Conservation (phyloP, 2,113 vertebrate species). For the Salvator merianae region DNA sequence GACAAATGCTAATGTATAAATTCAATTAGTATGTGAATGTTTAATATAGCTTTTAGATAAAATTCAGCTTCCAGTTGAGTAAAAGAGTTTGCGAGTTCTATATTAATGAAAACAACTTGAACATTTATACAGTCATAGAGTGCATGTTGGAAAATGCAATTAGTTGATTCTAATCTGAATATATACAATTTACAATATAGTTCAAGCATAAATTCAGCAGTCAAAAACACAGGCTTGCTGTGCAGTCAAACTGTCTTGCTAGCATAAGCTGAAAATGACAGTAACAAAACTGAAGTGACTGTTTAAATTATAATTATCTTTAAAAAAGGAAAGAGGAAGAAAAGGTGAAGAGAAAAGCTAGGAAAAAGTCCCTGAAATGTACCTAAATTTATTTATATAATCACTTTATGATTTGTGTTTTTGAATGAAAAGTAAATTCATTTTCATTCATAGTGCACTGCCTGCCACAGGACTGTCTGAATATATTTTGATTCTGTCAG, state of each 20-base stretch:
- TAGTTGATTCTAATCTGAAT: conserved; percentile 48
- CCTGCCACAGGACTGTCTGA: not conserved
- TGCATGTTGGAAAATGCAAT: conserved; percentile 68
- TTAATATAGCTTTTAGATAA: conserved; percentile 72
- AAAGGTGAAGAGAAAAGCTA: not conserved
- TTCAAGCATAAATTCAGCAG: conserved; percentile 67
- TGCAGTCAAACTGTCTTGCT: conserved; percentile 41
- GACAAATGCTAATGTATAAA: conserved; percentile 57
- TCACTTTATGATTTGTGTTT: fast-evolving
- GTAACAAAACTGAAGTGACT: not conserved
- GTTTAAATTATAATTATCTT: not conserved
- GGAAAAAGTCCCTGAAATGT: not conserved
- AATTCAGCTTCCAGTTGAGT: conserved; percentile 68
- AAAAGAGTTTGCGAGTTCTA: conserved; percentile 56
- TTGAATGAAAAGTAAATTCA: fast-evolving
- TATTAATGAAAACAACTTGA: conserved; percentile 56
- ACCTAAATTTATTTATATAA: fast-evolving
- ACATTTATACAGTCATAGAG: conserved; percentile 68
- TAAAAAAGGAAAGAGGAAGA: too few relatives aligned
- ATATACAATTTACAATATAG: conserved; percentile 68
- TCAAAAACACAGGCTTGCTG: conserved; percentile 69
- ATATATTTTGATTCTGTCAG: not conserved
- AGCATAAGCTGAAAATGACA: conserved; percentile 25
- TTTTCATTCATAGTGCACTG: not conserved
- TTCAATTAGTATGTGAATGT: conserved; percentile 56